Evolutionary conservation across 2,797 vertebrate genomes (phyloP), one percentile per base, ranked within the genome.

Genomic region (Hephaestus fuliginosus): DNA sequence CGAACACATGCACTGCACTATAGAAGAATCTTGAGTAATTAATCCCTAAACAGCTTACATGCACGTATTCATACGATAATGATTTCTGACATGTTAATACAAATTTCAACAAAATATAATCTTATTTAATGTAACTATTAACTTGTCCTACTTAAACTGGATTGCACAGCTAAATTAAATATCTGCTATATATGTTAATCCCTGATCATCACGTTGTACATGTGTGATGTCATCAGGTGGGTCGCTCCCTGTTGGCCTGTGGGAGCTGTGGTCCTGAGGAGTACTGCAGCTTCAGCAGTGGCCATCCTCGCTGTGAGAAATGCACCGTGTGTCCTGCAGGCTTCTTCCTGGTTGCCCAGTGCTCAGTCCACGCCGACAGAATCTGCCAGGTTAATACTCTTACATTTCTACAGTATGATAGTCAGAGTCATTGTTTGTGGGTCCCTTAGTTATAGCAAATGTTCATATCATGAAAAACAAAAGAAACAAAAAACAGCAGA

Each of bases 341-440:
- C 4, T 97, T 97, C 95, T 97, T 97, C 86, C 93, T 97, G 82
- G 95, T 97, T 13, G 94, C 96, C 0, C 97, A 97, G 80, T 98
- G 97, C 89, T 96, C 97, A 43, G 75, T 95, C 84, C 96, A 96
- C 6, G 88, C 96, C 25, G 97, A 98, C 92, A 92, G 96, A 80
- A 97, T 98, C 88, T 98, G 96, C 90, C 97, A 97, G 97, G 97
- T 97, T 5, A 74, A 84, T 15, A 5, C 11, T 0, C 5, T 1
- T 4, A 1, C 53, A 20, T 25, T 7, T 46, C 46, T 12, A 36
- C 49, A 14, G 22, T 20, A 4, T 53, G 30, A 56, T 55, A 1
- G 39, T 11, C 52, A 5, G 44, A 44, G 30, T 49, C 1, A 3
- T 44, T 41, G 25, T 22, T 48, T 14, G 15, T 28, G 18, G 48